Percentiles rank a stretch among this genome's conserved stretches.
These are phyloP conservation scores for Dufourea novaeangliae DNA, from an alignment of 1,140 invertebrate species.

Conservation along the genomic window DNA sequence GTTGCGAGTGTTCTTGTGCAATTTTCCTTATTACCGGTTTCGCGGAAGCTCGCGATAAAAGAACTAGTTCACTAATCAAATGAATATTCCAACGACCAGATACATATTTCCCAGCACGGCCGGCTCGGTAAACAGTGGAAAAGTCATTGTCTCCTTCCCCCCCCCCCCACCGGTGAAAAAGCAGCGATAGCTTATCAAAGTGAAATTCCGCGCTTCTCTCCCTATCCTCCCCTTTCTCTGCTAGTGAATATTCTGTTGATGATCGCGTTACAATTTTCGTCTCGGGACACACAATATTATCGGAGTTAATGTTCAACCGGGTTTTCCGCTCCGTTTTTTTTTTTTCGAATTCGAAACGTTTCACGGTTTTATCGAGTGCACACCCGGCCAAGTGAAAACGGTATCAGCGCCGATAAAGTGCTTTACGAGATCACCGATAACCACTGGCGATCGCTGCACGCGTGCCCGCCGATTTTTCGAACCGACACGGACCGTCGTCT, in stretches of 20 bases:
- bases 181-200: background rate
- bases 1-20: too few relatives aligned
- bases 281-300: background rate
- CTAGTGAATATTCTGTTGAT: conserved; percentile 1
- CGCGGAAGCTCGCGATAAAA: background rate
- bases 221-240: too few relatives aligned
- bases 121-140: background rate
- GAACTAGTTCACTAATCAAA: background rate
- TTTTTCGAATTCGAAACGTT: conserved; percentile 23
- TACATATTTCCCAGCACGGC: background rate
- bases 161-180: too few relatives aligned
- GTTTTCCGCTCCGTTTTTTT: conserved; percentile 30
- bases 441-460: conserved; percentile 41
- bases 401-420: conserved; percentile 46
- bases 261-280: conserved; percentile 7
- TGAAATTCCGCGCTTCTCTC: conserved; percentile 1
- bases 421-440: conserved; percentile 47
- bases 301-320: conserved; percentile 5
- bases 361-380: conserved; percentile 27
- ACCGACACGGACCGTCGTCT: conserved; percentile 24
- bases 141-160: background rate
- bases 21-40: background rate
- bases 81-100: background rate
- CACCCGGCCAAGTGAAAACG: conserved; percentile 33
- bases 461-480: conserved; percentile 41